These are phyloP conservation scores for Lysiphlebus fabarum DNA, from an alignment of 1,140 invertebrate species.

Conservation along the genomic window DNA sequence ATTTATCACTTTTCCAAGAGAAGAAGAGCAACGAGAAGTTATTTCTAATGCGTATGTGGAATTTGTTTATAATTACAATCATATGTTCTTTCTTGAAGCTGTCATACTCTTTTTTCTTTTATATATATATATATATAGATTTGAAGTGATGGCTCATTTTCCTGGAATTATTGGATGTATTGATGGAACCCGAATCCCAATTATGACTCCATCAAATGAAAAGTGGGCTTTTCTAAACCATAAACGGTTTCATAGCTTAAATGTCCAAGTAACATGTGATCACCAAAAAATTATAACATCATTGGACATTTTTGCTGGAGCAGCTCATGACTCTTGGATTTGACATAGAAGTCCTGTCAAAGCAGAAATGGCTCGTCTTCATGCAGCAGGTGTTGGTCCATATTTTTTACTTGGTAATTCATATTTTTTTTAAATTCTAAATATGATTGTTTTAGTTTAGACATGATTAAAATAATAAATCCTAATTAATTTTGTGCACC, in stretches of 20 bases:
- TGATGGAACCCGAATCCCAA: conserved; percentile 2
- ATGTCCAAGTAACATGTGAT: conserved; percentile 13
- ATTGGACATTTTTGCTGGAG: conserved; percentile 8
- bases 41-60: background rate
- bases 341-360: conserved; percentile 2
- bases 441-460: background rate
- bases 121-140: conserved; percentile 5
- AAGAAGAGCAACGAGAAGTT: background rate
- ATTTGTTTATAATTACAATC: background rate
- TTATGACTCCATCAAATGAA: background rate
- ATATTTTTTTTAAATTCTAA: background rate
- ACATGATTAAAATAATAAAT: background rate
- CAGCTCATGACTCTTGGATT: conserved; percentile 10
- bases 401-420: conserved; percentile 5
- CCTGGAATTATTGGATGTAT: conserved; percentile 13
- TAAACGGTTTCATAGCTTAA: background rate
- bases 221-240: conserved; percentile 4
- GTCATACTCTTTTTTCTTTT: background rate
- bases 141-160: background rate
- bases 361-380: conserved; percentile 5
- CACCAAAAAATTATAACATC: conserved; percentile 10
- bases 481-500: too few relatives aligned
- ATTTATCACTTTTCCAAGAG: background rate
- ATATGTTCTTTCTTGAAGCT: too few relatives aligned
- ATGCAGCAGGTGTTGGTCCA: background rate